These are phyloP conservation scores for Brachionus koreanus DNA, from an alignment of 1,140 invertebrate genomes.

Conservation along the genomic window DNA sequence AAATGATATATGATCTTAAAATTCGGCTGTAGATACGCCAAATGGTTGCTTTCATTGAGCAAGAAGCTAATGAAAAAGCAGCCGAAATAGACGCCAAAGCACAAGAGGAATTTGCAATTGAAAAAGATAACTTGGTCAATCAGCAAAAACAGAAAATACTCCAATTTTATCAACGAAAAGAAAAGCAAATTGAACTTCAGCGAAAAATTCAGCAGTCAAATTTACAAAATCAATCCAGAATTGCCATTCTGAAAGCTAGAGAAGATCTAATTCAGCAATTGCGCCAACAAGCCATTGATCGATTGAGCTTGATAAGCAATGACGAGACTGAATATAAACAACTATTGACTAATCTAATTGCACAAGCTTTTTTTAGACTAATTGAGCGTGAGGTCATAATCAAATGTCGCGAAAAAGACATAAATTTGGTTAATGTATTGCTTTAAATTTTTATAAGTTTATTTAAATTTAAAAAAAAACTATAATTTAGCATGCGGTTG, in stretches of 20 bases:
- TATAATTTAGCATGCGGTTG: conserved; percentile 21
- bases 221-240: conserved; percentile 39
- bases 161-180: conserved; percentile 43
- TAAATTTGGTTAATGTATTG: conserved; percentile 27
- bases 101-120: conserved; percentile 37
- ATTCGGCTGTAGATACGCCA: conserved; percentile 8
- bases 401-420: conserved; percentile 10
- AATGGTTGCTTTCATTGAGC: conserved; percentile 45
- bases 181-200: conserved; percentile 44
- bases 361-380: conserved; percentile 32
- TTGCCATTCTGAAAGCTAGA: conserved; percentile 40
- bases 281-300: conserved; percentile 10
- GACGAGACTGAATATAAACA: not conserved
- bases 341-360: conserved; percentile 11
- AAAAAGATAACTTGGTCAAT: conserved; percentile 37
- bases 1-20: not conserved
- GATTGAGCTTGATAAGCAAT: conserved; percentile 2
- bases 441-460: not conserved
- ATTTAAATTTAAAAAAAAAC: not conserved
- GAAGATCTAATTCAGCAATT: conserved; percentile 39
- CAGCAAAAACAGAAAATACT: conserved; percentile 39
- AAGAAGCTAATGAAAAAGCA: conserved; percentile 43
- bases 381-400: conserved; percentile 19
- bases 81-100: conserved; percentile 44
- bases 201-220: conserved; percentile 45